Percentiles rank a stretch among this genome's conserved stretches.
These are phyloP conservation scores for Cloeon dipterum DNA, from an alignment of 2,888 invertebrate genomes.

Conservation along the genomic window DNA sequence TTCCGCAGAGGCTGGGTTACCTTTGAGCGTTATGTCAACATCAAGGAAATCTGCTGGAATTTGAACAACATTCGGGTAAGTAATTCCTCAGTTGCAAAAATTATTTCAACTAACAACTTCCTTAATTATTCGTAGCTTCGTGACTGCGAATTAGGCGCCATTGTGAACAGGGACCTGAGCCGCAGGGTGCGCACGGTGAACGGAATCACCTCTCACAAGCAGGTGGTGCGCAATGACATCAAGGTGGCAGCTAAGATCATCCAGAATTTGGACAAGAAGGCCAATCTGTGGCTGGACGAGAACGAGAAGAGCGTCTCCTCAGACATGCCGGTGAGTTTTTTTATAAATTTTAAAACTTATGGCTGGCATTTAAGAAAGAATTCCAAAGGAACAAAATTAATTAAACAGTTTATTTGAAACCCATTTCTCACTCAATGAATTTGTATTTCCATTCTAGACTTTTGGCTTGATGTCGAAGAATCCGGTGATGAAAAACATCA, in stretches of 20 bases:
- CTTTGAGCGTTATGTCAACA: slow-evolving; percentile 87
- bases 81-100: slow-evolving; percentile 5
- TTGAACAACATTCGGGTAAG: slow-evolving; percentile 75
- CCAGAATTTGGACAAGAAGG: slow-evolving; percentile 68
- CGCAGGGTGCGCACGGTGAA: slow-evolving; percentile 80
- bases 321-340: slow-evolving; percentile 1
- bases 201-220: slow-evolving; percentile 72
- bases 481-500: slow-evolving; percentile 88
- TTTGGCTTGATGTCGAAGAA: slow-evolving; percentile 64
- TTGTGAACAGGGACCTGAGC: slow-evolving; percentile 90
- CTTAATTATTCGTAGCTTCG: slow-evolving; percentile 33
- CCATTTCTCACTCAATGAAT: neutral
- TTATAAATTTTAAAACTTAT: neutral
- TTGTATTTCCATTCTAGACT: slow-evolving; percentile 15
- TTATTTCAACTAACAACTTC: neutral
- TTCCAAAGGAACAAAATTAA: too few species aligned
- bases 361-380: neutral
- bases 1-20: slow-evolving; percentile 97
- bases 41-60: slow-evolving; percentile 98
- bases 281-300: slow-evolving; percentile 46
- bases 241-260: slow-evolving; percentile 79
- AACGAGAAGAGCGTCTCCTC: slow-evolving; percentile 8
- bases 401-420: too few species aligned
- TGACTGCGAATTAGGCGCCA: slow-evolving; percentile 82
- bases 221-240: slow-evolving; percentile 76